Base-by-base conservation (phyloP, 2,888 invertebrate genomes). In the Tetanocera ferruginea region DNA sequence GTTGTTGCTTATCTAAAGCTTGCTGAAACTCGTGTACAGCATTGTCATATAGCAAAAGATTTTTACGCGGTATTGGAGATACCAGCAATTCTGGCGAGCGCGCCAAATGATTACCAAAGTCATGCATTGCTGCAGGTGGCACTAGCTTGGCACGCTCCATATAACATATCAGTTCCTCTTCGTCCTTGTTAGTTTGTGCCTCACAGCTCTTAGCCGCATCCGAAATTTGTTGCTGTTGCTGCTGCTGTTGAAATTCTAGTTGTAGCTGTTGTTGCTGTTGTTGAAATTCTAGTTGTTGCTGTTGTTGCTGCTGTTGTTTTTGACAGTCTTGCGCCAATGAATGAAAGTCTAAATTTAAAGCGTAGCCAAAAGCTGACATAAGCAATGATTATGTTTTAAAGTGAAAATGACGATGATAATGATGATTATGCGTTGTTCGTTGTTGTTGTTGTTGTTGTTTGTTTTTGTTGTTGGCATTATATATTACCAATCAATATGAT, bases 61-160 rank as follows among this genome's bases (percentile, higher is more conserved):
- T 80, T 2, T 74, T 75, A n/a, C 80, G 74, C 1, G 83, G 81
- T 70, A 81, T 77, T 3, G 83, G 83, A 0, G 83, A 81, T 3
- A 84, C 73, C 5, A 82, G 76, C 0, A 84, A 77, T 19, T 83
- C 83, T 0, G 85, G 84, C 17, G 84, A 84, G 70, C 83, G 82
- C 8, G 81, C 80, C 9, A 84, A 69, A 69, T 83, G 83, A 70
- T 80, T 80, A 6, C 80, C 77, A 34, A 81, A 81, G 17, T 82
- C 80, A 62, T 83, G 81, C 34, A 79, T 49, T 8, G 78, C 52
- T n/a, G 60, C 31, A 6, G 31, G 57, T n/a, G 34, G 76, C 23
- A 6, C 34, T 14, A 55, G 28, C 25, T 11, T 28, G 28, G 51
- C 64, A 2, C 69, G 78, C 19, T 81, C 80, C 80, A 81, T 83